Conservation (phyloP, 2,888 invertebrate genomes). For the Napeogenes inachia region DNA sequence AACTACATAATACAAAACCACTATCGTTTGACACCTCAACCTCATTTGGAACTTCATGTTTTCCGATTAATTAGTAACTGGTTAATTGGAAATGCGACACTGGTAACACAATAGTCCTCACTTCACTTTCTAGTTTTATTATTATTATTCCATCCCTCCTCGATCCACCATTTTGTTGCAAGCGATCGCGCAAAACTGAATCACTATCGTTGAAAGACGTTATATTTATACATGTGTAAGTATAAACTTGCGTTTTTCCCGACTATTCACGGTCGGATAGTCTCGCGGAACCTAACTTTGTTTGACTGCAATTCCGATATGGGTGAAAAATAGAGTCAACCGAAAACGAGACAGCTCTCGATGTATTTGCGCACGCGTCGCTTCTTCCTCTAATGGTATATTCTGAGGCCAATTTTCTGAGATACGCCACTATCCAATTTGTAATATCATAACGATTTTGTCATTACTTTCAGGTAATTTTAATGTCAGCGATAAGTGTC, state of each 20-base stretch:
- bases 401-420: constrained; percentile 30
- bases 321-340: constrained; percentile 50
- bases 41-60: constrained; percentile 49
- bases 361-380: constrained; percentile 50
- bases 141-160: constrained; percentile 45
- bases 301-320: constrained; percentile 57
- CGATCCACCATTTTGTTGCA: constrained; percentile 68
- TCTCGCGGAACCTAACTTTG: constrained; percentile 47
- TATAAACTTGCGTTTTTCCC: constrained; percentile 71
- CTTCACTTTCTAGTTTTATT: constrained; percentile 56
- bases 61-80: constrained; percentile 35
- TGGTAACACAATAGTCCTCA: constrained; percentile 45
- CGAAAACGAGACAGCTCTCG: constrained; percentile 46
- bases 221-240: constrained; percentile 74
- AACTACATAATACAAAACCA: constrained; percentile 53
- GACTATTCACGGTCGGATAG: constrained; percentile 63
- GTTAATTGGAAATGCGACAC: constrained; percentile 39
- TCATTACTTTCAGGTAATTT: constrained; percentile 47
- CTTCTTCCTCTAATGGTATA: constrained; percentile 58
- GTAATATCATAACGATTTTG: constrained; percentile 43
- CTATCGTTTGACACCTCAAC: constrained; percentile 45
- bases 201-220: constrained; percentile 59
- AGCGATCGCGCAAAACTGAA: constrained; percentile 74
- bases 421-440: constrained; percentile 50
- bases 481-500: constrained; percentile 41